These are phyloP conservation scores for Cryptops parisi DNA, from an alignment of 2,888 invertebrate genomes.

Conservation along the genomic window DNA sequence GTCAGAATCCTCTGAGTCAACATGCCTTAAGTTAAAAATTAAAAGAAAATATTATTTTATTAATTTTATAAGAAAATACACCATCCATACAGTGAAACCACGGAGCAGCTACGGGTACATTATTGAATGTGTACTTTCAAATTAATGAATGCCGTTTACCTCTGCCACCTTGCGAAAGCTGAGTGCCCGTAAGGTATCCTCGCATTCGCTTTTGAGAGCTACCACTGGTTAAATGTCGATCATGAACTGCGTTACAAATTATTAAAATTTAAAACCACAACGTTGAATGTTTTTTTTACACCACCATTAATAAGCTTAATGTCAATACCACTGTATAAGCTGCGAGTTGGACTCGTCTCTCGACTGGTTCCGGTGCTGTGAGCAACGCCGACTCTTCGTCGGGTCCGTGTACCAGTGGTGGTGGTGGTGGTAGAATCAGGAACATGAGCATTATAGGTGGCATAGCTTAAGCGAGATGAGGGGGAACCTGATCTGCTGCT, in stretches of 20 bases:
- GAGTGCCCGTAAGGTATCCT: too few relatives aligned
- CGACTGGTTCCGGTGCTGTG: slow-evolving; percentile 34
- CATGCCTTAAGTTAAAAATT: neutral
- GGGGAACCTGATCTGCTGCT: slow-evolving; percentile 89
- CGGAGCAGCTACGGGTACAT: too few relatives aligned
- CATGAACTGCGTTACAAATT: slow-evolving; percentile 12
- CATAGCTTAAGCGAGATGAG: slow-evolving; percentile 63
- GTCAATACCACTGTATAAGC: slow-evolving; percentile 16
- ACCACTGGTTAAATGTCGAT: slow-evolving; percentile 16
- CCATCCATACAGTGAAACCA: too few relatives aligned
- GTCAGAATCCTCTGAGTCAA: slow-evolving; percentile 67
- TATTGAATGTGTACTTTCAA: too few relatives aligned
- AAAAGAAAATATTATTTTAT: too few relatives aligned
- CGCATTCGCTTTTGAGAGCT: slow-evolving; percentile 19
- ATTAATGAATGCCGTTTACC: neutral
- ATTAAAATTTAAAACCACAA: slow-evolving; percentile 1
- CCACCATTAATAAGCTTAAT: slow-evolving; percentile 28
- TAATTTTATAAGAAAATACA: too few relatives aligned
- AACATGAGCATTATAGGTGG: slow-evolving; percentile 39
- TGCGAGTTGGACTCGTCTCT: slow-evolving; percentile 32
- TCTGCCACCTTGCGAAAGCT: neutral
- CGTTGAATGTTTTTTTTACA: too few relatives aligned
- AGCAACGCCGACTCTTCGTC: slow-evolving; percentile 28
- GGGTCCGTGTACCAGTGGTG: slow-evolving; percentile 22
- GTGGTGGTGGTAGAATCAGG: slow-evolving; percentile 19